Base-by-base conservation (phyloP, 1,140 invertebrate species). In the Zaprionus lachaisei region DNA sequence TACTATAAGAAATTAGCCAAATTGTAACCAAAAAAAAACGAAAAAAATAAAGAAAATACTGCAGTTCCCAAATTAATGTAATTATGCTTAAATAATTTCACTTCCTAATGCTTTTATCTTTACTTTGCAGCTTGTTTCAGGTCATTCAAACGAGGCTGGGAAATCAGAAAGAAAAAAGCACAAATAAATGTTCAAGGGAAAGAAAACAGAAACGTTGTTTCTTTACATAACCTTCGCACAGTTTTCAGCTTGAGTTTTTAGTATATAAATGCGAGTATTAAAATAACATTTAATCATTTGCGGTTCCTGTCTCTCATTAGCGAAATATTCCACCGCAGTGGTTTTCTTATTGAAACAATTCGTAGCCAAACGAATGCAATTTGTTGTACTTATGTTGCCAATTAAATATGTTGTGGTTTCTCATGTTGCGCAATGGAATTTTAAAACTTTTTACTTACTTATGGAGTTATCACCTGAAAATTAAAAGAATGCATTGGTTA, bases 391-490 rank as follows among this genome's bases (percentile, higher is more conserved):
- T 66, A 75, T 78, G 37, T 44, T 69, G 87, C 87, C 87, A 91
- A 91, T 91, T 80, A 57, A 57, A 77, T 62, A 66, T 72, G 54
- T 84, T 84, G 77, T 82, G 85, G 79, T 84, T 72, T 55, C 7
- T 54, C 47, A 65, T 73, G 73, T 80, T 78, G 71, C 65, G 58
- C 68, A 86, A 77, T 56, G 77, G 67, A 60, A 68, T 55, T 28
- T 64, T 28, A 67, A 56, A 28, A 37, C 41, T 34, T 38, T 55
- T 24, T 80, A 92, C 91, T 92, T 92, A 92, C 91, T 92, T 92
- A 92, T 92, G 44, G 91, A 91, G 63, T 86, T 92, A 80, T 92
- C 91, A 91, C 83, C 91, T 92, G 89, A n/a, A 92, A 72, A 84
- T 24, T 11, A 77, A 56, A 57, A 60, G 14, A 26, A 15, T 5